Evolutionary conservation across 2,113 vertebrate genomes (phyloP), one percentile per base, ranked within the genome.

Genomic region (Scomber japonicus): DNA sequence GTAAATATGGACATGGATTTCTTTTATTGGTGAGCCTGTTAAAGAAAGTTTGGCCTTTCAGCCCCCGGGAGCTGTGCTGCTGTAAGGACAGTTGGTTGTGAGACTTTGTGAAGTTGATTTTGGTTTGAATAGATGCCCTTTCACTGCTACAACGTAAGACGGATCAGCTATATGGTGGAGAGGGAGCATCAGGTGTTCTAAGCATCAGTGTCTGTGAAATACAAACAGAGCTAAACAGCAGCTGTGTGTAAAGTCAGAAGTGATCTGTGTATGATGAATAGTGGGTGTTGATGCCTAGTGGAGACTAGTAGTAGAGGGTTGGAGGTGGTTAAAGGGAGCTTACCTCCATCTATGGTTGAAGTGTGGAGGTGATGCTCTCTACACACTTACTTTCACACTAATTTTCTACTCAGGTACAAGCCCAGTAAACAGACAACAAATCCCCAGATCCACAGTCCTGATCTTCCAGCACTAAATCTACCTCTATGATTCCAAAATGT

Each of bases 171-270:
- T 35, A 14, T 12, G 12, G 17, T 53, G 9, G 16, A 50, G 44
- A 66, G 30, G 17, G 31, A 57, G 5, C 1, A 0, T 21, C 10
- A 45, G 35, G 13, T 64, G 54, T 35, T 63, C 19, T 45, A 44
- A 44, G 46, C 21, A 16, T 35, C 31, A 35, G 11, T 45, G 44
- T 35, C 35, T 24, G 46, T 46, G 64, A 84, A 75, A 40, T 51
- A 21, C 12, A 78, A 6, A 76, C 5, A 2, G 19, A 51, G 46
- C 14, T 82, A 35, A 71, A 57, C 11, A 57, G 54, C 16, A 35
- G 16, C 51, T 64, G 89, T 94, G 5, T 76, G 51, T 94, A 92
- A 55, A 70, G 83, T 4, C 84, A 83, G 5, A 10, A 61, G n/a
- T 54, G 49, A 21, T 63, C 80, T 73, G 70, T 71, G 57, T 61